Evolutionary conservation across 2,113 vertebrate species (phyloP).

Genomic region (Phoxinus phoxinus): DNA sequence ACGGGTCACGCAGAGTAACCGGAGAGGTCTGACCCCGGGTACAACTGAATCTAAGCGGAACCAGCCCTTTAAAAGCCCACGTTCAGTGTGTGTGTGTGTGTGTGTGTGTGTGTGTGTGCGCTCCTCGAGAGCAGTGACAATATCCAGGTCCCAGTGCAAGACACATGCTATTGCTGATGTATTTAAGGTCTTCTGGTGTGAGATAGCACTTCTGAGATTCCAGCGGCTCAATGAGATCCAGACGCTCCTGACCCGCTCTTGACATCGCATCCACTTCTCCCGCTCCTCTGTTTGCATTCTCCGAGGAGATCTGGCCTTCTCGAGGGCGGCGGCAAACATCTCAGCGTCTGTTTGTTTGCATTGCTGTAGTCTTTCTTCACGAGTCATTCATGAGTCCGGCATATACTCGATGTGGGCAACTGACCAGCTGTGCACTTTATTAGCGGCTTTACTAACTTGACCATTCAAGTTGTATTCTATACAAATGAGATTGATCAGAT

Average conservation of each 20-base stretch:
- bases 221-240: slow-evolving; percentile 47
- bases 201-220: slow-evolving; percentile 55
- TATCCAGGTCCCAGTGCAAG: slow-evolving; percentile 50
- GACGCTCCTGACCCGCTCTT: slow-evolving; percentile 55
- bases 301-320: slow-evolving; percentile 3
- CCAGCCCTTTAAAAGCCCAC: slow-evolving; percentile 44
- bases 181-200: slow-evolving; percentile 46
- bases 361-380: slow-evolving; percentile 50
- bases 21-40: slow-evolving; percentile 55
- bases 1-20: slow-evolving; percentile 53
- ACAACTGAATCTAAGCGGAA: slow-evolving; percentile 48
- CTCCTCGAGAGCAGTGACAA: slow-evolving; percentile 42
- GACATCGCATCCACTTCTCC: slow-evolving; percentile 36
- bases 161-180: slow-evolving; percentile 57
- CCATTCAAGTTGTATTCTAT: too few species aligned
- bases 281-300: slow-evolving; percentile 56
- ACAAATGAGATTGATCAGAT: too few species aligned
- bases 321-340: slow-evolving; percentile 26
- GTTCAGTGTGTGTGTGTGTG: slow-evolving; percentile 1
- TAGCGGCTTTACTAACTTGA: background rate
- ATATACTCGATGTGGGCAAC: background rate
- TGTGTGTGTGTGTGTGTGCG: slow-evolving; percentile 11
- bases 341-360: slow-evolving; percentile 49
- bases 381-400: too few species aligned
- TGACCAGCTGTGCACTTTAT: background rate